Base-by-base conservation (phyloP, 2,113 vertebrate genomes). In the Phaethornis superciliosus region DNA sequence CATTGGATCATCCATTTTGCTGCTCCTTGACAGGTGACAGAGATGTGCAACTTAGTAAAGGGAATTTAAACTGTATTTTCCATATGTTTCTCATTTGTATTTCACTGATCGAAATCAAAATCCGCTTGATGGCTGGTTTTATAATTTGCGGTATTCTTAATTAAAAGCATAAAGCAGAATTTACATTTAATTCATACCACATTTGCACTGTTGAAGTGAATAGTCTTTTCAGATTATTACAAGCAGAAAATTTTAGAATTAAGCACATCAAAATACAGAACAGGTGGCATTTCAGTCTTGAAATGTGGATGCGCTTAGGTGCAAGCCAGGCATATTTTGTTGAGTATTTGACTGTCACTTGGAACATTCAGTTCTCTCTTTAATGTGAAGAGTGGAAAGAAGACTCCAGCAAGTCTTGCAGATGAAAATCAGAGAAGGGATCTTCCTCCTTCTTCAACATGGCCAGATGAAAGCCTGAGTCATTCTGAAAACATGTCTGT, bases 101-200 rank as follows among this genome's bases (percentile, higher is more conserved):
- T 87, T 89, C 59, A 46, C 30, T 94, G 84, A 42, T 68, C 13
- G 62, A 81, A 89, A 88, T 94, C 64, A 63, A 96, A 88, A 89
- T 89, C 71, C 89, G 69, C 51, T 82, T 94, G 51, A 86, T 80
- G 63, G 20, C 33, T 72, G 52, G 42, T 0, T 0, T 62, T 83
- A 92, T 14, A 10, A 2, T 82, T 76, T 81, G 22, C 56, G 55
- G 40, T 14, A 77, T 55, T 69, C 47, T 55, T 87, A 93, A 92
- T 85, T 86, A 79, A 84, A 92, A 90, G 4, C 42, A 49, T 85
- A 85, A 86, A 89, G 22, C 6, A 30, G 9, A 90, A 92, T 90
- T 80, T 70, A 33, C 30, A 46, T 55, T 91, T 91, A 84, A 67
- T 63, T 90, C 63, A 42, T 58, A 78, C 27, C 56, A 33, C 21